Evolutionary conservation across 2,888 invertebrate genomes (phyloP).

Genomic region (Drosophila anomalata): DNA sequence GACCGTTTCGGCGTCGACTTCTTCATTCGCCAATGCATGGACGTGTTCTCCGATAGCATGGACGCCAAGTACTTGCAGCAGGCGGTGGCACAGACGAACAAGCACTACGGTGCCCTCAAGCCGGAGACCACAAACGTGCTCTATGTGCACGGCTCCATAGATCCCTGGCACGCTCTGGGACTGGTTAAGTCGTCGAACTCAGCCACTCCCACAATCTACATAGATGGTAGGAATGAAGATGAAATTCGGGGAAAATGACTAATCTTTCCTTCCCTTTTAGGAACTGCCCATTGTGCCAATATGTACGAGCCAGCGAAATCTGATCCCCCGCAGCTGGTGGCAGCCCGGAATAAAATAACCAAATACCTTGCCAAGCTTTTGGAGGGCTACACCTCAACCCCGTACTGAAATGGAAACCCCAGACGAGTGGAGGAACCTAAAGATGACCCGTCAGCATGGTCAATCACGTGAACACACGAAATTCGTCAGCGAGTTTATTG

Average conservation of each 20-base stretch:
- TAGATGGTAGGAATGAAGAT: conserved; percentile 86
- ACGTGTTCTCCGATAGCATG: conserved; percentile 92
- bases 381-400: conserved; percentile 46
- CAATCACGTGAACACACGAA: conserved; percentile 10
- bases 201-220: conserved; percentile 89
- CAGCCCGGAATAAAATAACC: conserved; percentile 88
- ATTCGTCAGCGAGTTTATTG: conserved; percentile 46
- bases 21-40: conserved; percentile 91
- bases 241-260: background rate
- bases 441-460: background rate
- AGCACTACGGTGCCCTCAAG: conserved; percentile 90
- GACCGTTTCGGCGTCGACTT: conserved; percentile 90
- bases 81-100: conserved; percentile 90
- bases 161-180: conserved; percentile 94
- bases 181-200: conserved; percentile 86
- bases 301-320: conserved; percentile 91
- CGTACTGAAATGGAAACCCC: conserved; percentile 10
- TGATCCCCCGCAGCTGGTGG: conserved; percentile 88
- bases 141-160: conserved; percentile 94
- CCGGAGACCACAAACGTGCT: conserved; percentile 90
- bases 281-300: conserved; percentile 97
- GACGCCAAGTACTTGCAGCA: conserved; percentile 86
- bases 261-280: conserved; percentile 84
- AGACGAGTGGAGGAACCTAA: background rate
- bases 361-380: conserved; percentile 69